Evolutionary conservation across 2,113 vertebrate genomes (phyloP).

Genomic region (Polypterus senegalus): DNA sequence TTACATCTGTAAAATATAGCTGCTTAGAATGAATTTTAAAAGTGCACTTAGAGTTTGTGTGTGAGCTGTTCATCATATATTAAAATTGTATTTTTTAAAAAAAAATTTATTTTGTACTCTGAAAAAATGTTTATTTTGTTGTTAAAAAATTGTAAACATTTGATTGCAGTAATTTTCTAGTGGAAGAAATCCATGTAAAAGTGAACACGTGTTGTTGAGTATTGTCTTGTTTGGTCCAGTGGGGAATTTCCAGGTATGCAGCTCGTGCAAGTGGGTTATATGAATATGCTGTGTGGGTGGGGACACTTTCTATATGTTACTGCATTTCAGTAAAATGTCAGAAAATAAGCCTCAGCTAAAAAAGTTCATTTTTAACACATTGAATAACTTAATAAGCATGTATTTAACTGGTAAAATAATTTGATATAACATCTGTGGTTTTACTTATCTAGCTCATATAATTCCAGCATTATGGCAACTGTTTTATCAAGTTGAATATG

Average conservation of each 20-base stretch:
- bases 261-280: conserved; percentile 29
- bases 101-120: too few relatives aligned
- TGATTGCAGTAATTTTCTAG: conserved; percentile 27
- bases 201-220: conserved; percentile 18
- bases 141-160: not conserved
- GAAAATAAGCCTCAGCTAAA: conserved; percentile 22
- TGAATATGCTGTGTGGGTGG: conserved; percentile 47
- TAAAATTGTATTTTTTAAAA: too few relatives aligned
- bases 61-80: too few relatives aligned
- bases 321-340: conserved; percentile 29
- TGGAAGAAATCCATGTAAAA: conserved; percentile 3
- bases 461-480: too few relatives aligned
- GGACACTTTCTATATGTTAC: conserved; percentile 31
- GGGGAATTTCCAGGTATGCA: conserved; percentile 51
- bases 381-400: conserved; percentile 12
- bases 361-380: conserved; percentile 26
- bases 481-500: conserved; percentile 1
- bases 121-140: too few relatives aligned
- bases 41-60: too few relatives aligned
- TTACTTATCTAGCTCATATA: too few relatives aligned
- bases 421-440: too few relatives aligned
- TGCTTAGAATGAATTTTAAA: too few relatives aligned
- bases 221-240: conserved; percentile 36
- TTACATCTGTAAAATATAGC: too few relatives aligned
- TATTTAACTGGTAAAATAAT: too few relatives aligned